Evolutionary conservation across 2,888 invertebrate species (phyloP).

Genomic region (Noctua comes): DNA sequence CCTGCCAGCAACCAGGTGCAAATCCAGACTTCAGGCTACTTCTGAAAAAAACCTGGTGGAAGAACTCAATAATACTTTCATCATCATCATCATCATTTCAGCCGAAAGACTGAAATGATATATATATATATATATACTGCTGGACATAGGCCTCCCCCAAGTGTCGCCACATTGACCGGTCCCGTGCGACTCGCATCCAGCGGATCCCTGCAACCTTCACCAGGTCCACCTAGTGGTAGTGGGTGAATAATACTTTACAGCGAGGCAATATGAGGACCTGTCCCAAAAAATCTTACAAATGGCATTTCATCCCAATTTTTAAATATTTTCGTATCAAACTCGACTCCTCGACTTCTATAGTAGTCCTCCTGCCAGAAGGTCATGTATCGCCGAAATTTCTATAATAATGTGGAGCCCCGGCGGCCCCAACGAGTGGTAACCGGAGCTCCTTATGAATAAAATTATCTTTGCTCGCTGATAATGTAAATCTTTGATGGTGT

Average conservation of each 20-base stretch:
- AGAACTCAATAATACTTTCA: too few species aligned
- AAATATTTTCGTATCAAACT: not conserved
- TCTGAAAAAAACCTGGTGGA: not conserved
- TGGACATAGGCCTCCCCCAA: too few species aligned
- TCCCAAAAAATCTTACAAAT: not conserved
- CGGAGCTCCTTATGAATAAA: constrained; percentile 62
- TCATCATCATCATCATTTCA: too few species aligned
- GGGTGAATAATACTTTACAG: too few species aligned
- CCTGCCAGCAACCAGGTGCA: not conserved
- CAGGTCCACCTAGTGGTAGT: too few species aligned
- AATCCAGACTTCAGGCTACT: not conserved
- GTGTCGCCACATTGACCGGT: too few species aligned
- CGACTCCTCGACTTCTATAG: not conserved
- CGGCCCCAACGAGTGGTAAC: constrained; percentile 48
- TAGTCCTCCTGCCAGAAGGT: constrained; percentile 28
- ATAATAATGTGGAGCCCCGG: constrained; percentile 56
- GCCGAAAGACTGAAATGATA: too few species aligned
- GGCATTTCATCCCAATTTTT: not conserved
- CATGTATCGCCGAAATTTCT: constrained; percentile 67
- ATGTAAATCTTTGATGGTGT: constrained; percentile 54
- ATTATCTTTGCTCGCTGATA: constrained; percentile 53
- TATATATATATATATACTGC: too few species aligned
- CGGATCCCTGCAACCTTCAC: too few species aligned
- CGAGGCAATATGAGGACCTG: not conserved
- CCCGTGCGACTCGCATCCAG: too few species aligned